Percentiles rank a stretch among this genome's conserved stretches.
phyloP scores from a whole-genome alignment of 2,888 invertebrate species.

The Lasioglossum morio region DNA sequence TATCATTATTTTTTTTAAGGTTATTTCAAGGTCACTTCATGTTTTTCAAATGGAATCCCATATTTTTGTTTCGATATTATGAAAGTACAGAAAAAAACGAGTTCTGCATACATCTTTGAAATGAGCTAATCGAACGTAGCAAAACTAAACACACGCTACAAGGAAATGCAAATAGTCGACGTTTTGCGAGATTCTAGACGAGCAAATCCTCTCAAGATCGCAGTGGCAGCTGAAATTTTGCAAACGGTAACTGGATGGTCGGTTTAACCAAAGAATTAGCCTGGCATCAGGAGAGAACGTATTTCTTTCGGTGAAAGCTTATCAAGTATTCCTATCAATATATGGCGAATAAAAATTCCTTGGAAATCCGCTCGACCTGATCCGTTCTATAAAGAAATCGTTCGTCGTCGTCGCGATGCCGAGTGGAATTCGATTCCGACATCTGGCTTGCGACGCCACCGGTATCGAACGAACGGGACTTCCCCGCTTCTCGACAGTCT shows the following conservation, averaged over 20 bases:
- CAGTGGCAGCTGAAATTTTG: background rate
- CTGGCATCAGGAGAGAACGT: background rate
- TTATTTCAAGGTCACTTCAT: too few relatives aligned
- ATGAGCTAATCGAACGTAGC: too few relatives aligned
- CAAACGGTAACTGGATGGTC: background rate
- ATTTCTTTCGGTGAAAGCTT: background rate
- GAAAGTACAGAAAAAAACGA: too few relatives aligned
- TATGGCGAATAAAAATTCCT: conserved; percentile 32
- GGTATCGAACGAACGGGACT: conserved; percentile 57
- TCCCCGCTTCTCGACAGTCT: conserved; percentile 30
- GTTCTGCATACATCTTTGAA: too few relatives aligned
- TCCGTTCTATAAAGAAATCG: conserved; percentile 62
- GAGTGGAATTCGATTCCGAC: conserved; percentile 65
- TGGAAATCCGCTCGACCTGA: conserved; percentile 48
- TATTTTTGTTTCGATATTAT: too few relatives aligned
- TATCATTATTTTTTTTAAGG: too few relatives aligned
- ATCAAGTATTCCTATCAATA: conserved; percentile 5
- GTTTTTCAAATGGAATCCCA: too few relatives aligned
- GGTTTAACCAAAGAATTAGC: conserved; percentile 16
- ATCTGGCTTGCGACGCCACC: conserved; percentile 51
- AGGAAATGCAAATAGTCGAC: background rate
- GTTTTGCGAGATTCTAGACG: background rate
- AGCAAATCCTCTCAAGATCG: background rate
- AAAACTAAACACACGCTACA: background rate
- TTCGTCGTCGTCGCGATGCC: conserved; percentile 49